Percentiles rank a stretch among this genome's conserved stretches.
Conservation (phyloP, 92 coral and sea anemone species). For the Nematostella vectensis region DNA sequence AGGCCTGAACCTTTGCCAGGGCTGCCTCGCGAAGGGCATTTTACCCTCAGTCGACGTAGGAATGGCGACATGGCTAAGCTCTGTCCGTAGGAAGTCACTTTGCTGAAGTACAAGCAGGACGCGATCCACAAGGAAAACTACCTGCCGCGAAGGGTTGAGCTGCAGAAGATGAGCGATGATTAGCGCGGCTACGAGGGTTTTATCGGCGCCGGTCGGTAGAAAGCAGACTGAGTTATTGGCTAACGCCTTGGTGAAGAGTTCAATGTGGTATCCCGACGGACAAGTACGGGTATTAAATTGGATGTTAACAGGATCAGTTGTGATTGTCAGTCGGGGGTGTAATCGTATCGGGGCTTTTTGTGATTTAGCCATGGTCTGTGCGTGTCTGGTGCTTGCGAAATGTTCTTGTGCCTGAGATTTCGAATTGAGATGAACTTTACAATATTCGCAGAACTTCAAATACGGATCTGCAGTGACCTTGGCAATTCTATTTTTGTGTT, state of each 20-base stretch:
- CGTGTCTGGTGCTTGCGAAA: conserved; percentile 85
- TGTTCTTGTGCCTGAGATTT: conserved; percentile 90
- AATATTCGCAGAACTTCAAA: conserved; percentile 65
- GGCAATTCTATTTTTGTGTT: conserved; percentile 76
- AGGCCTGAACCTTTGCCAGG: conserved; percentile 17
- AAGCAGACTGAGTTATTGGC: conserved; percentile 68
- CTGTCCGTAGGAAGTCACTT: conserved; percentile 66
- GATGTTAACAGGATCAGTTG: conserved; percentile 20
- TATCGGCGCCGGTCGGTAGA: conserved; percentile 93
- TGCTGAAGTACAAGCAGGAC: conserved; percentile 79
- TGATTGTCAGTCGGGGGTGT: conserved; percentile 38
- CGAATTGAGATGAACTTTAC: conserved; percentile 83
- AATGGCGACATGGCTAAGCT: conserved; percentile 36
- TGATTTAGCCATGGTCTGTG: conserved; percentile 80
- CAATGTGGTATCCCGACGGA: conserved; percentile 68
- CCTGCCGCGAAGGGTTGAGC: conserved; percentile 82
- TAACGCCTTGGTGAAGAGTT: conserved; percentile 74
- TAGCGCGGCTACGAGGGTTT: conserved; percentile 66
- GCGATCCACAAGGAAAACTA: conserved; percentile 79
- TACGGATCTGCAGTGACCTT: conserved; percentile 61
- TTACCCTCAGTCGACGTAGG: conserved; percentile 15
- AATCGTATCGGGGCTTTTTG: conserved; percentile 61
- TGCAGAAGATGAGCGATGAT: conserved; percentile 64
- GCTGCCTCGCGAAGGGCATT: neutral
- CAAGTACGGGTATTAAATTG: conserved; percentile 38